Evolutionary conservation across 2,113 vertebrate species (phyloP), one percentile per base, ranked within the genome.

Genomic region (Pagrus major): DNA sequence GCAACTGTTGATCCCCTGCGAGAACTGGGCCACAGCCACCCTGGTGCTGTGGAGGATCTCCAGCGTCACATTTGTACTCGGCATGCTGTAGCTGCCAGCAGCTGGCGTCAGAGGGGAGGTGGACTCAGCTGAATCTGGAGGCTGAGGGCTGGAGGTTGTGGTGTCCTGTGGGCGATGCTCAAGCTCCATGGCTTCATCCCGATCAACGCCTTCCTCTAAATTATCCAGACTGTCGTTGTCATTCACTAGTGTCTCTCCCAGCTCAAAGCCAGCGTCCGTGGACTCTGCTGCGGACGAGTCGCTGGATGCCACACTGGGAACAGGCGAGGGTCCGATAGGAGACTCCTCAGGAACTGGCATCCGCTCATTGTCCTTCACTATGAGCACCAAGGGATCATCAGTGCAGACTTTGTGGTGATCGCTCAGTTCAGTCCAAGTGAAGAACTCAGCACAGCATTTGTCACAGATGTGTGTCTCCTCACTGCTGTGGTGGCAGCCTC

Each of bases 1-100:
- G 0, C 93, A 88, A 1, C 93, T 88, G 29, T 92, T 91, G 0
- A 96, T 41, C 0, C 88, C 93, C 95, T 99, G 98, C 0, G 98
- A 99, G 92, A 99, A 99, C 92, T 99, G 98, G 0, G 98, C 98
- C 0, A 99, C 98, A 0, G 98, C 98, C 92, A 99, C 98, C 83
- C 97, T 96, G 46, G 98, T 99, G 93, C 97, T 96, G 80, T 98
- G 96, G 64, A 99, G 96, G 65, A 98, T 97, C 96, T 99, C 98
- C 88, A 99, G 94, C 0, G 98, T 99, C 83, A 99, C 98, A 6
- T 99, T 99, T 71, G 97, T 99, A 92, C 94, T 97, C 51, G 97
- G 97, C 94, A 97, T 93, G 90, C 83, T 84, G 84, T 96, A 97
- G 86, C 89, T 91, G 25, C 92, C 91, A 54, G 95, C 89, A 71